These are phyloP conservation scores for Tupaia chinensis DNA, from an alignment of 2,113 vertebrate genomes.

Conservation along the genomic window DNA sequence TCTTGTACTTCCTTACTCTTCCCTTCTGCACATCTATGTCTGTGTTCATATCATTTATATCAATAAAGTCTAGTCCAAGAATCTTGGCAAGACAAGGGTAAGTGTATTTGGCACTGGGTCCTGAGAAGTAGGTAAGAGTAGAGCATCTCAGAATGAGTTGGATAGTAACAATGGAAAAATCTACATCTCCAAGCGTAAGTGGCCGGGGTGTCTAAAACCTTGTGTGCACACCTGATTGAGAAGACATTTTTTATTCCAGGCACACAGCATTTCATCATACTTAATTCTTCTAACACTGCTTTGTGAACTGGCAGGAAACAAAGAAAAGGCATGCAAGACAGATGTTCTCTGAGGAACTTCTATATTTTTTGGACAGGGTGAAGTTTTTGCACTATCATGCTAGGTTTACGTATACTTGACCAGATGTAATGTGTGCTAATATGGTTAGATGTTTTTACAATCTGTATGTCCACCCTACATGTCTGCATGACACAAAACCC, in stretches of 20 bases:
- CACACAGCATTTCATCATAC: neutral
- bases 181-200: neutral
- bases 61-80: neutral
- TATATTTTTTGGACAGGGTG: neutral
- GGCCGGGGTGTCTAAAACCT: neutral
- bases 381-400: neutral
- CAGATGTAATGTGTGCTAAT: neutral
- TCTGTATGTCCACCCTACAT: too few relatives aligned
- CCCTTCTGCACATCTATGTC: neutral
- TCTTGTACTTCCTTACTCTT: neutral
- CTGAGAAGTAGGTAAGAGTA: neutral
- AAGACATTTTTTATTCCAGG: neutral
- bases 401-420: neutral
- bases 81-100: neutral
- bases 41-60: neutral
- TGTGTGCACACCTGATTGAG: too few relatives aligned
- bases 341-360: neutral
- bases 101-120: neutral
- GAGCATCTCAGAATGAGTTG: neutral
- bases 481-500: neutral
- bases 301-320: neutral
- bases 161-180: neutral
- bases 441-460: neutral
- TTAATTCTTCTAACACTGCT: neutral
- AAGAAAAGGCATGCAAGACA: neutral